These are phyloP conservation scores for Lochmaea crataegi DNA, from an alignment of 2,888 invertebrate species.

Conservation along the genomic window DNA sequence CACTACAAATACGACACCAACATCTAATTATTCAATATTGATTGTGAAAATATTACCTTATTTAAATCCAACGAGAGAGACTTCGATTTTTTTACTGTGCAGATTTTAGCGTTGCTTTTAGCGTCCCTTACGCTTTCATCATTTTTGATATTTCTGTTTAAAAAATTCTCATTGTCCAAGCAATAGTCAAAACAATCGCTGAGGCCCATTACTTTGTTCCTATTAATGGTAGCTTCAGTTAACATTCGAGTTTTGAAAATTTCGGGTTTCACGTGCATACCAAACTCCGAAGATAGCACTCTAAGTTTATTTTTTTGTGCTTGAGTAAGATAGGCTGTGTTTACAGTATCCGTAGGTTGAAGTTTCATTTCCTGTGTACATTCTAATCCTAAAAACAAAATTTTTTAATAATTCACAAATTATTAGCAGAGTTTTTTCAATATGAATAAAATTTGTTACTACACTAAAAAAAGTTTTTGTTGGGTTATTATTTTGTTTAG, in stretches of 20 bases:
- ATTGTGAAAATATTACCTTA: slow-evolving; percentile 34
- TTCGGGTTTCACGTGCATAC: slow-evolving; percentile 60
- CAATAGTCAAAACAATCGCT: slow-evolving; percentile 52
- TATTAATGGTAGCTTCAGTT: slow-evolving; percentile 51
- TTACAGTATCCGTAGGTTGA: slow-evolving; percentile 42
- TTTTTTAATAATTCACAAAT: neutral
- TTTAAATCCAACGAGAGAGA: slow-evolving; percentile 53
- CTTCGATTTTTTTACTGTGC: slow-evolving; percentile 48
- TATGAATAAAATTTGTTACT: no score
- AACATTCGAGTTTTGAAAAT: slow-evolving; percentile 39
- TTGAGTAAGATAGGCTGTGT: slow-evolving; percentile 67
- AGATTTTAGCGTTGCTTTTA: slow-evolving; percentile 14
- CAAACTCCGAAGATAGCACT: slow-evolving; percentile 73
- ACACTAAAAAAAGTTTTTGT: no score
- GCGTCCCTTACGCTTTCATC: slow-evolving; percentile 16
- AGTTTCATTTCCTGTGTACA: neutral
- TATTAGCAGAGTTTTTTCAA: no score
- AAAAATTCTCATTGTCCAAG: slow-evolving; percentile 55
- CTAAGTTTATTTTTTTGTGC: slow-evolving; percentile 72
- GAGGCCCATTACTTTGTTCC: slow-evolving; percentile 57
- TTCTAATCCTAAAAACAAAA: neutral
- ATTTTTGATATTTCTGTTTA: slow-evolving; percentile 52
- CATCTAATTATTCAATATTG: neutral
- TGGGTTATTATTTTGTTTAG: no score
- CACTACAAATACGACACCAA: no score